A percentile compares a stretch with the other conserved stretches of the same genome.
Conservation (phyloP, 2,113 vertebrate species). For the Mobula birostris region DNA sequence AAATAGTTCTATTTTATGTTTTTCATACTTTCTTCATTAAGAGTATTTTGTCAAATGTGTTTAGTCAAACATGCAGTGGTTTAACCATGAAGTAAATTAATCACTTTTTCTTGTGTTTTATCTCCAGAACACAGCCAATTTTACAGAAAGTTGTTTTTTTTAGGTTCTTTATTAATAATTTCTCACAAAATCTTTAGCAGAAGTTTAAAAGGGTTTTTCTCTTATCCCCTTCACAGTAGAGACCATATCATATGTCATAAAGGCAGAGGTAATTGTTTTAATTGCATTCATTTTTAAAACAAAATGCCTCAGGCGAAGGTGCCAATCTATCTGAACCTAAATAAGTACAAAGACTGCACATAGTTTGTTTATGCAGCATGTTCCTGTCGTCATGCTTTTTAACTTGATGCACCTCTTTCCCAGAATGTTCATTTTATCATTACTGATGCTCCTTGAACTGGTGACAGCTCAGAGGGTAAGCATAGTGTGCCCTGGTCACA, state of each 20-base stretch:
- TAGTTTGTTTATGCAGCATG: neutral
- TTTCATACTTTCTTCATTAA: conserved; percentile 75
- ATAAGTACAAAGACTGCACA: neutral
- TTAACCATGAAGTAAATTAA: conserved; percentile 66
- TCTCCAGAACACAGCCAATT: conserved; percentile 53
- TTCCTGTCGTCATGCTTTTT: neutral
- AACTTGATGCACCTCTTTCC: neutral
- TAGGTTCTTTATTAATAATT: neutral
- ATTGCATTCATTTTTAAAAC: neutral
- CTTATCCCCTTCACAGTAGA: neutral
- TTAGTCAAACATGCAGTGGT: conserved; percentile 66
- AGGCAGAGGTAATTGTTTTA: neutral
- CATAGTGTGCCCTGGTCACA: neutral
- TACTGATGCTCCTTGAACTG: neutral
- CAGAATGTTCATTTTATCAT: neutral
- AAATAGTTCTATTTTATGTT: conserved; percentile 75
- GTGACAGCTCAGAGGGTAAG: conserved; percentile 8
- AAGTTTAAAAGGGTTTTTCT: neutral
- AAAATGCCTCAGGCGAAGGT: neutral
- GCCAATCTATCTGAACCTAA: neutral
- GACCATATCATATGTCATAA: neutral
- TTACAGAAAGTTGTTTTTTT: conserved; percentile 35
- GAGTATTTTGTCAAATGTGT: conserved; percentile 72
- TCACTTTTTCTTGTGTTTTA: conserved; percentile 49
- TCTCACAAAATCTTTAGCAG: neutral